Evolutionary conservation across 2,113 vertebrate species (phyloP), one percentile per base, ranked within the genome.

Genomic region (Zosterops japonicus): DNA sequence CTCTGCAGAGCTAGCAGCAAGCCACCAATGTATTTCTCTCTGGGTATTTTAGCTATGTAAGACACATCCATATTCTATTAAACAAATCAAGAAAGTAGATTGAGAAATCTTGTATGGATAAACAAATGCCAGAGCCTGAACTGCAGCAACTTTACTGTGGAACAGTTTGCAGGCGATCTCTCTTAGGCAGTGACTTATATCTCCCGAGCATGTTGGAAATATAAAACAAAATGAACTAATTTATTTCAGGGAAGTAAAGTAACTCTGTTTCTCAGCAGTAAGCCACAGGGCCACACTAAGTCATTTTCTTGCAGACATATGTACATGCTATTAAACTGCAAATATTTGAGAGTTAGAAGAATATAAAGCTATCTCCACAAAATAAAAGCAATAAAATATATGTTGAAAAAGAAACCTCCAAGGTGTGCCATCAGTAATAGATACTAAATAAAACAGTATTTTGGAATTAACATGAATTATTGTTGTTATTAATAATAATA

Each of bases 221-320:
- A 94, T 56, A 90, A 93, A 93, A 83, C 42, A 81, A 90, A 88
- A 94, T 64, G 21, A 90, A 47, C 33, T 92, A 41, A 76, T 94
- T 88, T 94, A 87, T 88, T 83, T 89, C 47, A 83, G 39, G 71
- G 72, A 89, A 59, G 68, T 70, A 83, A 90, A 92, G 68, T 55
- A 83, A 89, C 56, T 90, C 68, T 9, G 18, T 50, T 92, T 79
- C 89, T 87, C 83, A 93, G 68, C 55, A 61, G 86, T 55, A 83
- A 89, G 76, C 35, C 39, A 1, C 8, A 2, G 53, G 52, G 27
- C 76, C 67, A 65, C 50, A n/a, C 46, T 70, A 89, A 74, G 13
- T 81, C 29, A 59, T 90, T 94, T 93, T 89, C 76, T 67, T 74
- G 63, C 35, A 74, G 64, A 63, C 42, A 52, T 70, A 78, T 50